phyloP scores from a whole-genome alignment of 2,888 invertebrate species.

The Liodrosophila aerea region DNA sequence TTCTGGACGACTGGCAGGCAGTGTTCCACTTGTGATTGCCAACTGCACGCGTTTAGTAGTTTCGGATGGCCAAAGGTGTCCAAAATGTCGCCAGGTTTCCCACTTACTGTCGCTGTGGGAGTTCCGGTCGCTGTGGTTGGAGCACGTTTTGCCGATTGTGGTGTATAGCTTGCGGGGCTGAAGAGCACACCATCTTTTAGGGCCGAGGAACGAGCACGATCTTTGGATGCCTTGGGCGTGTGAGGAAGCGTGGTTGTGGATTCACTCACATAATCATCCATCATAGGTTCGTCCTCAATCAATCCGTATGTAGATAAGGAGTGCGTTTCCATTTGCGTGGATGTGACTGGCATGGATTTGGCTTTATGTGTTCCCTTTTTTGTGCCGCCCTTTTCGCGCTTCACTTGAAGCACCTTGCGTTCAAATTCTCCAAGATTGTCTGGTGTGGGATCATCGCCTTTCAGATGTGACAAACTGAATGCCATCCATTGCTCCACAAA shows the following conservation, averaged over 20 bases:
- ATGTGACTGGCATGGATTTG: slow-evolving; percentile 34
- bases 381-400: slow-evolving; percentile 81
- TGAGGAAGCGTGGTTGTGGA: slow-evolving; percentile 31
- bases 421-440: slow-evolving; percentile 86
- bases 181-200: slow-evolving; percentile 76
- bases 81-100: slow-evolving; percentile 85
- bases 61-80: slow-evolving; percentile 85
- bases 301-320: slow-evolving; percentile 78
- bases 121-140: slow-evolving; percentile 12
- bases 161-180: slow-evolving; percentile 81
- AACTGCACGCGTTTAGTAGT: slow-evolving; percentile 81
- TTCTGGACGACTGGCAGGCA: slow-evolving; percentile 83
- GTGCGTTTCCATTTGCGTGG: slow-evolving; percentile 38
- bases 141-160: slow-evolving; percentile 67
- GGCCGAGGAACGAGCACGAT: slow-evolving; percentile 58
- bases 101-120: slow-evolving; percentile 19
- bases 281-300: slow-evolving; percentile 57
- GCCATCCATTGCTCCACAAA: slow-evolving; percentile 92
- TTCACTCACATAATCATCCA: slow-evolving; percentile 70
- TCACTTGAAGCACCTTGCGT: slow-evolving; percentile 85
- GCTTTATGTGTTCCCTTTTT: slow-evolving; percentile 43
- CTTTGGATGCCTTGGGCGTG: slow-evolving; percentile 65
- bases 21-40: slow-evolving; percentile 71
- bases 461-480: slow-evolving; percentile 86
- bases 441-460: slow-evolving; percentile 85